phyloP scores from a whole-genome alignment of 2,113 vertebrate genomes.

The Acanthochromis polyacanthus region DNA sequence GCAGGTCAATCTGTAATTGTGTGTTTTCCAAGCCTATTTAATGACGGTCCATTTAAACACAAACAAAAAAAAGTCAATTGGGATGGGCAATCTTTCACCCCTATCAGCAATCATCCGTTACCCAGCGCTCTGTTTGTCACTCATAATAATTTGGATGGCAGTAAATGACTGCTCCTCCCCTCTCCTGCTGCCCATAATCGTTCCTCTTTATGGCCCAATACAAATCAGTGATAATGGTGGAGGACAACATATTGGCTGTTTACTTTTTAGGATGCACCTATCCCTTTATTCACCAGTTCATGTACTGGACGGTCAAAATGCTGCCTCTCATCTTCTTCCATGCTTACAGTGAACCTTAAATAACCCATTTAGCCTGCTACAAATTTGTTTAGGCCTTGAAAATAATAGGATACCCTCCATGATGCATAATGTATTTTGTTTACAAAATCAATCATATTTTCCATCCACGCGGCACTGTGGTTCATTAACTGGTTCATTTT shows the following conservation, averaged over 20 bases:
- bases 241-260: slow-evolving; percentile 44
- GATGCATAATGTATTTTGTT: slow-evolving; percentile 56
- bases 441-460: slow-evolving; percentile 61
- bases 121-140: slow-evolving; percentile 57
- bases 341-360: slow-evolving; percentile 38
- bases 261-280: slow-evolving; percentile 28
- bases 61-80: slow-evolving; percentile 19
- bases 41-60: slow-evolving; percentile 32
- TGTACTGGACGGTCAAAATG: slow-evolving; percentile 12
- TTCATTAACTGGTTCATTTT: slow-evolving; percentile 63
- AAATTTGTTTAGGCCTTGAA: slow-evolving; percentile 41
- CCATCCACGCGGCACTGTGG: slow-evolving; percentile 13
- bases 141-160: slow-evolving; percentile 62
- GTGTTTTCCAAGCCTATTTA: slow-evolving; percentile 48
- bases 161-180: slow-evolving; percentile 49
- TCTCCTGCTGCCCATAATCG: slow-evolving; percentile 56
- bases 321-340: slow-evolving; percentile 25
- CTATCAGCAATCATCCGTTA: slow-evolving; percentile 50
- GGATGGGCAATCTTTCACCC: slow-evolving; percentile 43
- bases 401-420: slow-evolving; percentile 47
- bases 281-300: slow-evolving; percentile 15
- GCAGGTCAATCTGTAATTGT: slow-evolving; percentile 42
- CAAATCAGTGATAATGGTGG: slow-evolving; percentile 39
- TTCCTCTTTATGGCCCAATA: slow-evolving; percentile 44
- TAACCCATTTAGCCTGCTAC: slow-evolving; percentile 45